A percentile compares a stretch with the other conserved stretches of the same genome.
phyloP scores from a whole-genome alignment of 2,797 vertebrate genomes.

The Sebastiscus tertius region DNA sequence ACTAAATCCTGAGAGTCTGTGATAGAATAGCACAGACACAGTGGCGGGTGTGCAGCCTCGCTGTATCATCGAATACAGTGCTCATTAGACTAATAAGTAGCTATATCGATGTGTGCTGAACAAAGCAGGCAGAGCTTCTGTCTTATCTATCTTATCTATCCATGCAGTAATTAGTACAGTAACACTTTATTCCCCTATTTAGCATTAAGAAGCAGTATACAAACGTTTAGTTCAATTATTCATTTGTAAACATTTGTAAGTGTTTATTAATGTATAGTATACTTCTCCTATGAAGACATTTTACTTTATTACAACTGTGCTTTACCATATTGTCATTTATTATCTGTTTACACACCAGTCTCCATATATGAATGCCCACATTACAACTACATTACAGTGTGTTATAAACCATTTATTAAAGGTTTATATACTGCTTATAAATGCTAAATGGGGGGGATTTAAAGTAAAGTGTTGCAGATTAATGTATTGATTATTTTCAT shows the following conservation, averaged over 20 bases:
- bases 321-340: not conserved
- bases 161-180: no score
- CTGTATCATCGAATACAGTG: slow-evolving; percentile 24
- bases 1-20: slow-evolving; percentile 38
- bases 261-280: not conserved
- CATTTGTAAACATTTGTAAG: not conserved
- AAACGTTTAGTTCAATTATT: no score
- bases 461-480: not conserved
- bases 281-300: not conserved
- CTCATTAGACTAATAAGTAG: slow-evolving; percentile 58
- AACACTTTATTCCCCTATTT: no score
- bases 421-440: not conserved
- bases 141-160: not conserved
- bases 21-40: slow-evolving; percentile 23
- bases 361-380: not conserved
- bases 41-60: slow-evolving; percentile 3
- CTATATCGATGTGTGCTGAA: slow-evolving; percentile 23
- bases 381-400: not conserved
- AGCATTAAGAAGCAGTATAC: no score
- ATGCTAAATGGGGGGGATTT: not conserved
- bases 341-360: not conserved
- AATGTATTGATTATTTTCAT: not conserved
- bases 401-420: not conserved
- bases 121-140: slow-evolving; percentile 6
- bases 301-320: not conserved